phyloP scores from a whole-genome alignment of 2,888 invertebrate genomes.

The Anoncus sp. region DNA sequence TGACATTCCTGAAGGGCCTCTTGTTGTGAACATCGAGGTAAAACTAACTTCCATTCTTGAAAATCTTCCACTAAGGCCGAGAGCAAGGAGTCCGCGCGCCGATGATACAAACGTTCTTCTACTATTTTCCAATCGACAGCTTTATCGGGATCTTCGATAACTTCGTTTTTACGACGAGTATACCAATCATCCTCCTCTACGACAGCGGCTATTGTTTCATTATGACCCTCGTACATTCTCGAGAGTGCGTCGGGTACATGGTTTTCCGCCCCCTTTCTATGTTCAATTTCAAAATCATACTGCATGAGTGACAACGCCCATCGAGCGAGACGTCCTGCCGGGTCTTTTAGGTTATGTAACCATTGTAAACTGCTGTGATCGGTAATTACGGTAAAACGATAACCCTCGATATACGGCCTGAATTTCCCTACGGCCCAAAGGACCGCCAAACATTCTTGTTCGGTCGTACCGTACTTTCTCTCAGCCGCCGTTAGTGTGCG shows the following conservation, averaged over 20 bases:
- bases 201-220: too few relatives aligned
- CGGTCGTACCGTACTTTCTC: slow-evolving; percentile 60
- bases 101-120: neutral
- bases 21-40: slow-evolving; percentile 49
- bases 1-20: slow-evolving; percentile 44
- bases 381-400: too few relatives aligned
- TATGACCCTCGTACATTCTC: slow-evolving; percentile 56
- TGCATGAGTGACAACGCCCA: slow-evolving; percentile 56
- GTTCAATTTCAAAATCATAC: slow-evolving; percentile 40
- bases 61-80: neutral
- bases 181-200: neutral
- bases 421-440: too few relatives aligned
- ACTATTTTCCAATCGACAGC: slow-evolving; percentile 41
- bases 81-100: neutral
- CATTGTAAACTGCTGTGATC: slow-evolving; percentile 71
- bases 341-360: slow-evolving; percentile 66
- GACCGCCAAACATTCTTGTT: too few relatives aligned
- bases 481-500: slow-evolving; percentile 44
- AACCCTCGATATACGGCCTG: slow-evolving; percentile 68
- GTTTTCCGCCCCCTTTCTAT: slow-evolving; percentile 18
- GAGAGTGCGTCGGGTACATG: slow-evolving; percentile 58
- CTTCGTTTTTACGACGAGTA: too few relatives aligned
- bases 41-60: slow-evolving; percentile 65
- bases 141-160: too few relatives aligned
- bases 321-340: slow-evolving; percentile 51